These are phyloP conservation scores for Pentamera pediparva DNA, from an alignment of 53 echinoderm and acorn worm genomes.

Conservation along the genomic window DNA sequence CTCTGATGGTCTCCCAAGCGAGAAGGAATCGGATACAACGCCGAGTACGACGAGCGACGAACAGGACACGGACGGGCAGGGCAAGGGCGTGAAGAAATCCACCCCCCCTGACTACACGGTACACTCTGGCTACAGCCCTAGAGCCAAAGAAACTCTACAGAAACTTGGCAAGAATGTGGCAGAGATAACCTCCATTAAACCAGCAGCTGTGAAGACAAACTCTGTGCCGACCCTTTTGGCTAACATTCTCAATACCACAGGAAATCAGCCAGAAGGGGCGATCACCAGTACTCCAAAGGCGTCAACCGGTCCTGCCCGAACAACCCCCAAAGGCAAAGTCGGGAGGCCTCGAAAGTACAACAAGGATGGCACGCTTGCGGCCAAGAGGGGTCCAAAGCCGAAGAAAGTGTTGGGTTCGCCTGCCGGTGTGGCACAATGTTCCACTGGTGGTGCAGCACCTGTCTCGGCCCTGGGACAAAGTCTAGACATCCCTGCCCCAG, in stretches of 20 bases:
- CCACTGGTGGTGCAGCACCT: background rate
- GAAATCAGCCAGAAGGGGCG: background rate
- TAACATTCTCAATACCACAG: slow-evolving; percentile 5
- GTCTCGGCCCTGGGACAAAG: background rate
- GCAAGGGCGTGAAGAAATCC: slow-evolving; percentile 19
- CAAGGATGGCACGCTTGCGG: slow-evolving; percentile 8
- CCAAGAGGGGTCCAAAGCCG: slow-evolving; percentile 62
- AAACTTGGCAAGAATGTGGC: slow-evolving; percentile 45
- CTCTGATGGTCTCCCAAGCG: slow-evolving; percentile 80
- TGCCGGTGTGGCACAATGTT: background rate
- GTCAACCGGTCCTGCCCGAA: slow-evolving; percentile 3
- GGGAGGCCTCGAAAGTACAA: slow-evolving; percentile 30
- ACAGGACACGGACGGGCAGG: slow-evolving; percentile 61
- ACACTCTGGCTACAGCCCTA: slow-evolving; percentile 95
- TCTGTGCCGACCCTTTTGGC: slow-evolving; percentile 8
- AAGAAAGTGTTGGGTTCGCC: slow-evolving; percentile 56
- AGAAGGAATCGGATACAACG: slow-evolving; percentile 80
- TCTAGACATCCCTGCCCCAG: background rate
- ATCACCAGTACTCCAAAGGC: background rate
- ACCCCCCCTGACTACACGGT: slow-evolving; percentile 82
- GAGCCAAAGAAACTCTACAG: slow-evolving; percentile 63
- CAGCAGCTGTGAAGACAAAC: background rate
- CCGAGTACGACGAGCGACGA: slow-evolving; percentile 82
- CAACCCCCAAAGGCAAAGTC: slow-evolving; percentile 4
- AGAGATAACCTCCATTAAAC: background rate